Evolutionary conservation across 2,797 vertebrate species (phyloP).

Genomic region (Pyrocephalus nanus): DNA sequence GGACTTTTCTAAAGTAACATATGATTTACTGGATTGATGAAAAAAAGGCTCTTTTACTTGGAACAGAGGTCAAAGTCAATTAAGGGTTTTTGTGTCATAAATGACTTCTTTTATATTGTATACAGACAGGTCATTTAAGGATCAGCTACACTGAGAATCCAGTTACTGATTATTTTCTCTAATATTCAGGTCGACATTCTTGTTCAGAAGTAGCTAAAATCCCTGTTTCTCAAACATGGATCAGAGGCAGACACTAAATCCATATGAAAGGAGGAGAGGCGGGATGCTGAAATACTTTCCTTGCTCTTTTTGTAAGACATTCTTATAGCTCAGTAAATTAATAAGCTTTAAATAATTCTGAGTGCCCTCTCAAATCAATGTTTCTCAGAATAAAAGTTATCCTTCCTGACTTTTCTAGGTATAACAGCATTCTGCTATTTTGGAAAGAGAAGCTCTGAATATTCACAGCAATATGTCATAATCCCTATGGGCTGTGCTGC

Average conservation of each 20-base stretch:
- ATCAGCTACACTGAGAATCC: slow-evolving; percentile 25
- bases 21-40: slow-evolving; percentile 14
- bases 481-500: slow-evolving; percentile 14
- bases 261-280: neutral
- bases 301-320: neutral
- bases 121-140: slow-evolving; percentile 45
- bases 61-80: slow-evolving; percentile 24
- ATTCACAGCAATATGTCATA: slow-evolving; percentile 26
- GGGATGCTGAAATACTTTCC: neutral
- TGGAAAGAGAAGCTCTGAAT: slow-evolving; percentile 13
- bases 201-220: neutral
- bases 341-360: slow-evolving; percentile 3
- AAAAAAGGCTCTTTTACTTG: neutral
- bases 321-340: neutral
- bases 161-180: slow-evolving; percentile 33
- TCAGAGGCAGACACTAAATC: neutral
- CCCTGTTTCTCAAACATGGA: neutral
- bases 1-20: neutral
- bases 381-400: neutral
- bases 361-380: neutral
- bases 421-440: neutral
- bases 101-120: slow-evolving; percentile 57
- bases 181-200: slow-evolving; percentile 13
- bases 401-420: neutral
- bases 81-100: slow-evolving; percentile 36